Evolutionary conservation across 2,888 invertebrate species (phyloP), one percentile per base, ranked within the genome.

Genomic region (Eristalis arbustorum): DNA sequence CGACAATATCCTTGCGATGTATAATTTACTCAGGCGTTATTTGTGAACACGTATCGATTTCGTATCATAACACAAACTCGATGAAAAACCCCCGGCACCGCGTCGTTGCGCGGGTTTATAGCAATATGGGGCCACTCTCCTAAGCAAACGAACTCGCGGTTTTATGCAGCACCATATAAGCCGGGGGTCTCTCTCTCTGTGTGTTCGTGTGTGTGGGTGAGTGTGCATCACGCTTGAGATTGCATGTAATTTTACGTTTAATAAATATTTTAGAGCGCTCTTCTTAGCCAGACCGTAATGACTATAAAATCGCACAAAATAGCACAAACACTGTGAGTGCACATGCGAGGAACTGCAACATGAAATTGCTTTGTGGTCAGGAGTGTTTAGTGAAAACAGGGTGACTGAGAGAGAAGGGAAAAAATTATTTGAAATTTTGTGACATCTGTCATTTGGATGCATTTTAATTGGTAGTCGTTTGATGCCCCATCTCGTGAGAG

Each of bases 1-100:
- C 28, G 13, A 14, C 67, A 23, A 75, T 69, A 81, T 85, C 81
- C 81, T 85, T 81, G 73, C 69, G 72, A 73, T 76, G 73, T 73
- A 59, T 76, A 77, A 85, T 69, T 85, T 85, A 74, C 81, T 69
- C 73, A 74, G 73, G 73, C 76, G 42, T 85, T 81, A 81, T 85
- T 85, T 76, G 66, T 81, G 64, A 68, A 75, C 71, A 81, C 69
- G 81, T 77, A 85, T 85, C 84, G 84, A 85, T 85, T 85, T 81
- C 73, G 73, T 73, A 73, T 73, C 57, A 85, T 31, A 85, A 71
- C 84, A 80, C 67, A 73, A 85, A 81, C 63, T 18, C n/a, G n/a
- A n/a, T 31, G 31, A 0, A 31, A 31, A 8, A 25, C 25, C 31
- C 4, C 8, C 31, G 4, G 14, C 42, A 5, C 42, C 42, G 14